Base-by-base conservation (phyloP, 2,113 vertebrate genomes). In the Nycticebus coucang region DNA sequence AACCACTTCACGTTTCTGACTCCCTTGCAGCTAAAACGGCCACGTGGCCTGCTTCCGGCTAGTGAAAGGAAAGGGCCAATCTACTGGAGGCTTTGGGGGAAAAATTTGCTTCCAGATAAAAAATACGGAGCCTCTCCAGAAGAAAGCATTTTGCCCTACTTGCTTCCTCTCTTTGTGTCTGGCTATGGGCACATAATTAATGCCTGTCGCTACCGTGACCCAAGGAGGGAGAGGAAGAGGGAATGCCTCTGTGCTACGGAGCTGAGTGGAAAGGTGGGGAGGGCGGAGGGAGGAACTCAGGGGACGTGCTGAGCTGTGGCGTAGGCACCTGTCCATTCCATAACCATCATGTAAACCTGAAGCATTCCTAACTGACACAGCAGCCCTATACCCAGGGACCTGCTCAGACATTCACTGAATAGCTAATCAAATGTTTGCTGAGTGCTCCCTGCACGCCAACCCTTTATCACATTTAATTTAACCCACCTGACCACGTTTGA, bases 181-280 rank as follows among this genome's bases (percentile, higher is more conserved):
- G 50, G 57, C 1, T 60, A 1, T 37, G 35, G 13, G 13, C 9
- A 2, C 2, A 7, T 28, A 10, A 30, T 19, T 28, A 10, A 30
- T 19, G 33, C 37, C 37, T 35, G 50, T 28, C 22, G 59, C 19
- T 10, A 18, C 37, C 0, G 37, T 4, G 14, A 66, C 35, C 8
- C 1, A 37, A 71, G 33, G 12, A 87, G 19, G 21, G 18, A 53
- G n/a, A 69, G 12, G 2, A 12, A 7, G 11, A 50, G 37, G 21
- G 28, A 30, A 35, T 37, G 18, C 30, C 45, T 3, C 11, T 10
- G 4, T 2, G 19, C 59, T 53, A 87, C 28, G 37, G 33, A 50
- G 24, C 22, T 3, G 55, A 55, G 13, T 17, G 15, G 55, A 35
- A 50, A 35, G 35, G 66, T 4, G 3, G 64, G n/a, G 72, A 35